A percentile compares a stretch with the other conserved stretches of the same genome.
Conservation (phyloP, 2,113 vertebrate species). For the Sylvietta virens region DNA sequence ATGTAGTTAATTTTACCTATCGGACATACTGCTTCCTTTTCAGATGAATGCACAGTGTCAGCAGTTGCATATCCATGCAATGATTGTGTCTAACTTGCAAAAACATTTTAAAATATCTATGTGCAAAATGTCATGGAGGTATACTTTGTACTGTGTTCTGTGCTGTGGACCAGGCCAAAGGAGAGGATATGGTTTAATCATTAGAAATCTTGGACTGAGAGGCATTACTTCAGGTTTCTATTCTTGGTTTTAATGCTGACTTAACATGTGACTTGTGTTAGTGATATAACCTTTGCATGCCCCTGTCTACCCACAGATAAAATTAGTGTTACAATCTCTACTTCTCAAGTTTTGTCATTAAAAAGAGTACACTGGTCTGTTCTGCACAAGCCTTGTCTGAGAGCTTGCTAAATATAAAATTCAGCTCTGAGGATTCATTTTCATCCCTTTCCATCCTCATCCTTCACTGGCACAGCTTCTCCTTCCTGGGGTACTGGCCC, state of each 20-base stretch:
- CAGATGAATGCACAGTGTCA: not conserved
- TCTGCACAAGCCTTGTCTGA: not conserved
- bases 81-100: not conserved
- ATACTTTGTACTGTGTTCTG: slow-evolving; percentile 1
- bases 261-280: slow-evolving; percentile 31
- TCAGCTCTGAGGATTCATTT: not conserved
- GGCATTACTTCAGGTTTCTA: slow-evolving; percentile 38
- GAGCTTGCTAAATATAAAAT: not conserved
- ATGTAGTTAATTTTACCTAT: slow-evolving; percentile 8
- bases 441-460: not conserved
- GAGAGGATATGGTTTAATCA: slow-evolving; percentile 40
- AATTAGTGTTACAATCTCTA: slow-evolving; percentile 6
- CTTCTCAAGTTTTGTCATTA: not conserved
- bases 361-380: not conserved
- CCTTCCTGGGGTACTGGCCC: not conserved
- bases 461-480: not conserved
- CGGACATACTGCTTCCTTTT: not conserved
- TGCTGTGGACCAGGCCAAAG: not conserved
- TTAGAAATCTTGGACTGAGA: slow-evolving; percentile 37
- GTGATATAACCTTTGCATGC: not conserved
- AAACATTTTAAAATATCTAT: not conserved
- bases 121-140: not conserved
- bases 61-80: not conserved
- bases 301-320: not conserved
- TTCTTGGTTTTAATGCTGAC: slow-evolving; percentile 34